Base-by-base conservation (phyloP, 1,140 invertebrate species). In the Drosophila ohnishii region DNA sequence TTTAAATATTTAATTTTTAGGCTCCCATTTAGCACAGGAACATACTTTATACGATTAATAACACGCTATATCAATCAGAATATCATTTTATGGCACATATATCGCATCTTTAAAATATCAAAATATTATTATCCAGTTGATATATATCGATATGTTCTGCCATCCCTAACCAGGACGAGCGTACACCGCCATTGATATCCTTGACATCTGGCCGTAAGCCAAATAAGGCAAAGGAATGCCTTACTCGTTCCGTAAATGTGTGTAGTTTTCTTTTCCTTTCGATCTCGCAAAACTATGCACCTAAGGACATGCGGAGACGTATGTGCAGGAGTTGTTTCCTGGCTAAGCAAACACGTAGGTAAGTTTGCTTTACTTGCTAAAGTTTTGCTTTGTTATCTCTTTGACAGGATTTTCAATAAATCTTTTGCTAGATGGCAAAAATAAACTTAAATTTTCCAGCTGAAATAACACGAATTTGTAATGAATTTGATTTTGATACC, bases 161-260 rank as follows among this genome's bases (percentile, higher is more conserved):
- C 44, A 47, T 47, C 22, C 22, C 44, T 25, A 47, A 47, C 7
- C 44, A 48, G 48, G 30, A 58, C 10, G 28, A 37, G 35, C 22
- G 35, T 32, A 50, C 56, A 32, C 37, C 35, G 25, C 51, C 42
- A 70, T 61, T 65, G 78, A 57, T 45, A 65, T 62, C 64, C 37
- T 45, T 82, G 80, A 50, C 75, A 64, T 71, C 57, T 59, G 56
- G 77, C 45, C 61, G 40, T 53, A 45, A 75, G 64, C 57, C 63
- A 83, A 71, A 75, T 34, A 61, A 48, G 45, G 58, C 61, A 69
- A 32, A 16, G 48, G 48, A 50, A 65, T 69, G 60, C 47, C 50
- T 30, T 37, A 13, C 22, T 7, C 42, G 61, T 65, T 25, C 61
- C 7, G 22, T 35, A 14, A 10, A 34, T 35, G 51, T 53, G 40